Evolutionary conservation across 2,888 invertebrate genomes (phyloP).

Genomic region (Strigamia maritima): DNA sequence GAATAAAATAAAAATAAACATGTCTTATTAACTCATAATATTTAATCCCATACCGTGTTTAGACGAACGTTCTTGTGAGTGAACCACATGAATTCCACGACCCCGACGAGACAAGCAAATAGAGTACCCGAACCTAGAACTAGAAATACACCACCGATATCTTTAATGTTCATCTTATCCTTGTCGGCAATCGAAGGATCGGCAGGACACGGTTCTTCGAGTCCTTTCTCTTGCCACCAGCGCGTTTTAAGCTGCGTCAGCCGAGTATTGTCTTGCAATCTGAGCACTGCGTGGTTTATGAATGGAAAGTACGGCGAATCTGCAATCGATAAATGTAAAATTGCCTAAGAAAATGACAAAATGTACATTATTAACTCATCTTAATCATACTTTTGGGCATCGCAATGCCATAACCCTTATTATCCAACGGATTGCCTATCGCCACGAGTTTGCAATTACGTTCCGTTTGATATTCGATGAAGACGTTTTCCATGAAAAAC

Average conservation of each 20-base stretch:
- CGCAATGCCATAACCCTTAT: conserved; percentile 93
- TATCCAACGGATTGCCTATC: conserved; percentile 87
- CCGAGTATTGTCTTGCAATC: conserved; percentile 92
- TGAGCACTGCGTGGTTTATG: conserved; percentile 89
- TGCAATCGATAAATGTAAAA: conserved; percentile 48
- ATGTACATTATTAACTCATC: background rate
- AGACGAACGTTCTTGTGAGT: conserved; percentile 86
- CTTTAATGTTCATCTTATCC: conserved; percentile 64
- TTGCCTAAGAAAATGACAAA: too few species aligned
- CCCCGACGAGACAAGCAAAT: conserved; percentile 85
- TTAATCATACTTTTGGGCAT: conserved; percentile 76
- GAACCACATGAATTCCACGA: conserved; percentile 95
- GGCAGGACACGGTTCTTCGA: conserved; percentile 45
- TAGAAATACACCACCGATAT: conserved; percentile 93
- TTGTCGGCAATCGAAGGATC: conserved; percentile 48
- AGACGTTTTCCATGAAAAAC: conserved; percentile 95
- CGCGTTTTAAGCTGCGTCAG: conserved; percentile 87
- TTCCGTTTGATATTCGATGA: conserved; percentile 90
- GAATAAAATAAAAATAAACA: background rate
- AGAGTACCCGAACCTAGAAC: conserved; percentile 90
- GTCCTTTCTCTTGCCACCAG: conserved; percentile 77
- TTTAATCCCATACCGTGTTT: conserved; percentile 64
- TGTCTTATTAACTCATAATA: background rate
- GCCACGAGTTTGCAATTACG: conserved; percentile 83
- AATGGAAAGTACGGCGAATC: conserved; percentile 92